Conservation (phyloP, 2,888 invertebrate genomes). For the Congeria kusceri region DNA sequence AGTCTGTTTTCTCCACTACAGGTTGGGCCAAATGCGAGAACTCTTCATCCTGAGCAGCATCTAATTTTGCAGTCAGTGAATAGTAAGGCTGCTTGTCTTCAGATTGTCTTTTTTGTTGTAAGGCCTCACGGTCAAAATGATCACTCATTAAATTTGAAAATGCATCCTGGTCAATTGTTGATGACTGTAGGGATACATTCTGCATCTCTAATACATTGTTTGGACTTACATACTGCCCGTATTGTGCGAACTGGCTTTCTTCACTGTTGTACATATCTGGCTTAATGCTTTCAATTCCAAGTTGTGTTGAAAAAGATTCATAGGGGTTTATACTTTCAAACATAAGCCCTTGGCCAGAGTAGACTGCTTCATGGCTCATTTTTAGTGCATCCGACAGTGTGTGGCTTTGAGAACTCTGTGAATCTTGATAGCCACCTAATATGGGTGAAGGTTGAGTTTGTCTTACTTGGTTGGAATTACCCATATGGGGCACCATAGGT, state of each 20-base stretch:
- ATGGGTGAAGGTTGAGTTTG: slow-evolving; percentile 48
- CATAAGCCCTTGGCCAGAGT: slow-evolving; percentile 48
- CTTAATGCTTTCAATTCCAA: slow-evolving; percentile 43
- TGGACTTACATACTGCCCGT: slow-evolving; percentile 62
- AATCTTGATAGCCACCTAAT: slow-evolving; percentile 38
- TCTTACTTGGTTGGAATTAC: slow-evolving; percentile 23
- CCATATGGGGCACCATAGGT: slow-evolving; percentile 44
- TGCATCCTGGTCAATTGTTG: slow-evolving; percentile 76
- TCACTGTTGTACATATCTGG: slow-evolving; percentile 43
- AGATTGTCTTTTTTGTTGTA: slow-evolving; percentile 48
- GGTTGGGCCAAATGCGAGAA: slow-evolving; percentile 76
- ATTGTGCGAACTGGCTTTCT: slow-evolving; percentile 42
- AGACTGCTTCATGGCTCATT: slow-evolving; percentile 61
- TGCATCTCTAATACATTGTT: slow-evolving; percentile 58
- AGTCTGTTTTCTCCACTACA: slow-evolving; percentile 46
- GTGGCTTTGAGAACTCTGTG: slow-evolving; percentile 38
- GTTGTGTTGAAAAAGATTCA: slow-evolving; percentile 48
- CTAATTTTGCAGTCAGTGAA: slow-evolving; percentile 59
- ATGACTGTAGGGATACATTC: slow-evolving; percentile 35
- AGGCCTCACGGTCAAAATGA: slow-evolving; percentile 42
- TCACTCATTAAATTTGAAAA: slow-evolving; percentile 74
- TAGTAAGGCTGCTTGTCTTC: slow-evolving; percentile 64
- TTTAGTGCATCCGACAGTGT: slow-evolving; percentile 54
- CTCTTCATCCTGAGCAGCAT: slow-evolving; percentile 79
- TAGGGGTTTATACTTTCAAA: slow-evolving; percentile 28